A percentile compares a stretch with the other conserved stretches of the same genome.
phyloP scores from a whole-genome alignment of 2,113 vertebrate species.

The Catharus bicknelli region DNA sequence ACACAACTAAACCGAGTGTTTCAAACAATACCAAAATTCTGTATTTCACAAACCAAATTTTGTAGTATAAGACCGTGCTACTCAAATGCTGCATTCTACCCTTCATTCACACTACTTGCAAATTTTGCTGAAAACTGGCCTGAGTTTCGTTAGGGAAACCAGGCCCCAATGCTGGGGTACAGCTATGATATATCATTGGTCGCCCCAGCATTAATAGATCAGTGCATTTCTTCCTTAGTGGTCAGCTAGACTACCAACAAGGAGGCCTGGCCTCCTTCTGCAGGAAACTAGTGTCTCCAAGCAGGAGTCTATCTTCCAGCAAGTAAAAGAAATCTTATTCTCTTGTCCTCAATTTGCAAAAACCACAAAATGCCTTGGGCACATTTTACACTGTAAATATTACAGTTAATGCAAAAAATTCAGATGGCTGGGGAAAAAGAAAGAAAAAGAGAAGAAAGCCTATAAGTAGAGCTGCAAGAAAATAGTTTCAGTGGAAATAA shows the following conservation, averaged over 20 bases:
- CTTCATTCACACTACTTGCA: not conserved
- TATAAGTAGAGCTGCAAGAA: not conserved
- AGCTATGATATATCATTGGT: not conserved
- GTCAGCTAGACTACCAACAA: not conserved
- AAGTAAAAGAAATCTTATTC: not conserved
- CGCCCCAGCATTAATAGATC: not conserved
- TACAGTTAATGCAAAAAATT: not conserved
- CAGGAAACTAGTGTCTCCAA: not conserved
- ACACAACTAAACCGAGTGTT: not conserved
- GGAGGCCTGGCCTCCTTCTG: not conserved
- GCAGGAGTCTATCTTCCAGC: not conserved
- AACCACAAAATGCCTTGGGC: not conserved
- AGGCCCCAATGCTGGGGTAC: not conserved
- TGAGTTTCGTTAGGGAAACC: not conserved
- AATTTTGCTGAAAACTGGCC: not conserved
- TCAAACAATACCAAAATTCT: not conserved
- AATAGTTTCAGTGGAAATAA: not conserved
- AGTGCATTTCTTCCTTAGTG: not conserved
- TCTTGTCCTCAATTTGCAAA: not conserved
- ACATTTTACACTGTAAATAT: not conserved
- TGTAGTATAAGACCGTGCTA: not conserved
- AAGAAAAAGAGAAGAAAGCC: not conserved
- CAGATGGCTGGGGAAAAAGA: fast-evolving
- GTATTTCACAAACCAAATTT: not conserved
- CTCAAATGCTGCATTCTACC: not conserved